A percentile compares a stretch with the other conserved stretches of the same genome.
phyloP scores from a whole-genome alignment of 2,888 invertebrate species.

The Theodoxus fluviatilis region DNA sequence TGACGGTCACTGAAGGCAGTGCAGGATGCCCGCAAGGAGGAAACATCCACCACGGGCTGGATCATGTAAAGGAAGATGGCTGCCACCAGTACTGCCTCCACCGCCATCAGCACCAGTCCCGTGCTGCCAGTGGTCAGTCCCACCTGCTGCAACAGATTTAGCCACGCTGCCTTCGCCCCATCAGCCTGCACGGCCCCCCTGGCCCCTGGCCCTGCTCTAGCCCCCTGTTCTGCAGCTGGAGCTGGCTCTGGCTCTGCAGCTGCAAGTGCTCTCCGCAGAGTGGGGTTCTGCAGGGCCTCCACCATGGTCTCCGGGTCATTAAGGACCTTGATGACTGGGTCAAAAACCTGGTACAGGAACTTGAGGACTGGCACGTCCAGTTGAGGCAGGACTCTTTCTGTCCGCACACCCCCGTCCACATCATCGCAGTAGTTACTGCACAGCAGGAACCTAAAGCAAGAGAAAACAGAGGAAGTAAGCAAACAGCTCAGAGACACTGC shows the following conservation, averaged over 20 bases:
- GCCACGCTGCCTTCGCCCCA: no score
- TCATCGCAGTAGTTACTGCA: constrained; percentile 24
- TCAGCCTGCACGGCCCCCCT: no score
- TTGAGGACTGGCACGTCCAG: constrained; percentile 19
- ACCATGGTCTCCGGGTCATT: neutral
- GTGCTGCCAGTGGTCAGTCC: neutral
- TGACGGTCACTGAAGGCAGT: no score
- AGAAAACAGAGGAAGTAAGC: no score
- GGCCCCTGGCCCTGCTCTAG: no score
- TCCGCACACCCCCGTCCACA: neutral
- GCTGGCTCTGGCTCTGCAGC: neutral
- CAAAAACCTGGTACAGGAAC: constrained; percentile 15
- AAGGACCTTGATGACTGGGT: constrained; percentile 4
- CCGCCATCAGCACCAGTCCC: neutral
- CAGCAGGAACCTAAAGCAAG: neutral
- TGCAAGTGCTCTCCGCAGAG: neutral
- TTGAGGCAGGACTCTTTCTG: constrained; percentile 4
- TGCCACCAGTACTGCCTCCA: neutral
- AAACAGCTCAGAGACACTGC: no score
- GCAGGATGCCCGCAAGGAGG: neutral
- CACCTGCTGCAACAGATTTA: no score
- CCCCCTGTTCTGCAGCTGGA: neutral
- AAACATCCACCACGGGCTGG: neutral
- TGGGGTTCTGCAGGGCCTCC: neutral
- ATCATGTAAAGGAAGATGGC: neutral